These are phyloP conservation scores for Montipora capricornis DNA, from an alignment of 64 coral and sea anemone species.

Conservation along the genomic window DNA sequence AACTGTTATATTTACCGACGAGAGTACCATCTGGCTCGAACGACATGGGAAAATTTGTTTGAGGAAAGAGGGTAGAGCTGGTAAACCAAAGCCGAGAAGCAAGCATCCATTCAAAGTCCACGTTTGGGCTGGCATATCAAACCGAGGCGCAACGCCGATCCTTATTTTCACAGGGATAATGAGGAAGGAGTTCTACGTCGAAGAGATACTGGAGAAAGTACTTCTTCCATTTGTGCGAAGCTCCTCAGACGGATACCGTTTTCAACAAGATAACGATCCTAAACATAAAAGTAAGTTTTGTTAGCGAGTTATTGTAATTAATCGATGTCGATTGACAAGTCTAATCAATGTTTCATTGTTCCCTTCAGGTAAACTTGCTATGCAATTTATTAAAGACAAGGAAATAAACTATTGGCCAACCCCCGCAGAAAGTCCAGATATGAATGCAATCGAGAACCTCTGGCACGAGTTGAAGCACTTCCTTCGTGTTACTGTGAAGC, in stretches of 20 bases:
- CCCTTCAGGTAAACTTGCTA: too few relatives aligned
- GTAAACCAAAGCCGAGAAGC: slow-evolving; percentile 21
- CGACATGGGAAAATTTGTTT: slow-evolving; percentile 54
- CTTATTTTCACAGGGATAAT: slow-evolving; percentile 48
- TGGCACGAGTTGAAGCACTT: too few relatives aligned
- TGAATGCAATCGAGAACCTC: too few relatives aligned
- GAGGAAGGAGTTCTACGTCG: slow-evolving; percentile 13
- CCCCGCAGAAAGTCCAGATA: too few relatives aligned
- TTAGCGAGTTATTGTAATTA: too few relatives aligned
- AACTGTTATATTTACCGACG: slow-evolving; percentile 58
- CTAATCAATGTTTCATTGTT: too few relatives aligned
- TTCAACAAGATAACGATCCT: slow-evolving; percentile 49
- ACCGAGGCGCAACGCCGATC: not conserved
- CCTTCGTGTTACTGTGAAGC: too few relatives aligned
- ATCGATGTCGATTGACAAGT: too few relatives aligned
- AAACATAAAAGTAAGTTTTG: slow-evolving; percentile 50
- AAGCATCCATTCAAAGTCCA: slow-evolving; percentile 58
- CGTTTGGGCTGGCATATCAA: slow-evolving; percentile 67
- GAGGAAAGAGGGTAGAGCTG: slow-evolving; percentile 21
- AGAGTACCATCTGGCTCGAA: slow-evolving; percentile 61
- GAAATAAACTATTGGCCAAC: too few relatives aligned
- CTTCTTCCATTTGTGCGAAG: slow-evolving; percentile 16
- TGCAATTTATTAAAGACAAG: too few relatives aligned
- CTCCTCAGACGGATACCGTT: slow-evolving; percentile 8
- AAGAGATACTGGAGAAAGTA: not conserved